Evolutionary conservation across 2,888 invertebrate species (phyloP), one percentile per base, ranked within the genome.

Genomic region (Oscheius sp.): DNA sequence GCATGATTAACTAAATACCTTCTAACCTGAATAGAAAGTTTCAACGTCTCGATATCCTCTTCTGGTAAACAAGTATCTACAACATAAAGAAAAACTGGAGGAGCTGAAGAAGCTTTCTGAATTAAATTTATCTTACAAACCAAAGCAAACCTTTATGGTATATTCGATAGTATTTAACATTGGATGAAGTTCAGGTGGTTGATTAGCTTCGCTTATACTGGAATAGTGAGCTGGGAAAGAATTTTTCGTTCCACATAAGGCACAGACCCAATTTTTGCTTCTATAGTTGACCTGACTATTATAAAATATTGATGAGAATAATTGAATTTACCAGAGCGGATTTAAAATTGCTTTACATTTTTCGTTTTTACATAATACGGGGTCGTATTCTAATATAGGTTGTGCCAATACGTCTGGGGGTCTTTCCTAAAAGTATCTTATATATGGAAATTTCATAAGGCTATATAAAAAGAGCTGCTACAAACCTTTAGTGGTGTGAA

Each of bases 141-240:
- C 32, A 20, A 30, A 17, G 2, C 17, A 41, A 14, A 90, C 90
- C 33, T 92, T 91, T 67, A 97, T 93, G 2, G 94, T 95, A 87
- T 98, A 98, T 87, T 98, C 98, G 80, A 98, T 93, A 0, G 97
- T 98, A 44, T 96, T 95, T 87, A 95, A 97, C 86, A 93, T 92
- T 0, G 95, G 95, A 84, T 96, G 94, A 22, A 98, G 89, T 87
- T 98, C 98, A 0, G 97, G 97, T 12, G 98, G 97, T 86, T 95
- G 95, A 88, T 95, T 94, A 86, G 94, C 94, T 86, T 98, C 98
- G 12, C 95, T 93, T 86, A 98, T 98, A 1, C 94, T 94, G 45
- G 94, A 93, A 91, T 98, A 98, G 90, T 98, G 96, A 8, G 95
- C 94, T 28, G 98, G 98, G 87, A 98, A 99, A 92, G 95, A 94